Evolutionary conservation across 1,140 invertebrate species (phyloP), one percentile per base, ranked within the genome.

Genomic region (Ridgeia piscesae): DNA sequence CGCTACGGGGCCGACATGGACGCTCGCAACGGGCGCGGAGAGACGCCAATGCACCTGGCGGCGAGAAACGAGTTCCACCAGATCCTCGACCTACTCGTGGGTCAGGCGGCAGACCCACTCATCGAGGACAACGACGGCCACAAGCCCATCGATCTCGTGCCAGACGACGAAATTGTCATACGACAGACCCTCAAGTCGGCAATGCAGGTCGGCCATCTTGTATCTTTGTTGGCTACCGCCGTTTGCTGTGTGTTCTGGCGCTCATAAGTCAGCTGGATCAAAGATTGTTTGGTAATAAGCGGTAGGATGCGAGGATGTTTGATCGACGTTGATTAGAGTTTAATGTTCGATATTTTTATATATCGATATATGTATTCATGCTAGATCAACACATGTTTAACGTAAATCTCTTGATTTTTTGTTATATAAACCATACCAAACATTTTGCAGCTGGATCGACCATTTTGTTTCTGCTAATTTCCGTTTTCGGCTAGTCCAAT

Each of bases 11-110:
- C 93, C 9, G 93, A 95, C 34, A 92, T 95, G 17, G 94, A 95
- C 90, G 89, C 92, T 34, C 93, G 93, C 17, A 95, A 95, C 89
- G 93, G 89, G n/a, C 91, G 94, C 35, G 94, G 94, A 1, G 95
- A 95, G 93, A 94, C 94, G 17, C 92, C 94, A 6, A 92, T 95
- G 31, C 94, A 94, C 88, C 94, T 95, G 93, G 95, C 95, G 17
- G 93, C 93, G 27, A 92, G 93, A 91, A 92, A 92, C 42, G 93
- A 93, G 88, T 93, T 93, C 58, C 93, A 93, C 33, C 92, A 93
- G 35, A 58, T 92, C 50, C 35, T 93, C 8, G 93, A 93, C 48
- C n/a, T 92, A 11, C 89, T 93, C 35, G 91, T 93, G n/a, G 50
- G 58, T 33, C 92, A 89, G 33, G 90, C 92, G n/a, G 35, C 77